Percentiles rank a stretch among this genome's conserved stretches.
phyloP scores from a whole-genome alignment of 2,888 invertebrate genomes.

The Atethmia centrago region DNA sequence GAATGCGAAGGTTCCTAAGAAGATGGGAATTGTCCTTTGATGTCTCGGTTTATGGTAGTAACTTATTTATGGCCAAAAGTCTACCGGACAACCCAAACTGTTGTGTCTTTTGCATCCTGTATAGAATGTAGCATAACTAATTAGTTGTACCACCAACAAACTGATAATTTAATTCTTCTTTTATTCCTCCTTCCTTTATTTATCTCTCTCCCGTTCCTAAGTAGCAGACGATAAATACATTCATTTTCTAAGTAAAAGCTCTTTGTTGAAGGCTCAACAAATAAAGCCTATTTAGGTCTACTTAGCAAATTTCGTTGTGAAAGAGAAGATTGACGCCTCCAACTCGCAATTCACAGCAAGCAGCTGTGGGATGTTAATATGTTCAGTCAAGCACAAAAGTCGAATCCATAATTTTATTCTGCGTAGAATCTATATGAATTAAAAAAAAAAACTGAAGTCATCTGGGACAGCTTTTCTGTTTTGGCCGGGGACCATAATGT shows the following conservation, averaged over 20 bases:
- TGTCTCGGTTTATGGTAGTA: too few species aligned
- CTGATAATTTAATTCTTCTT: background rate
- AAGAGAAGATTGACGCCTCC: conserved; percentile 49
- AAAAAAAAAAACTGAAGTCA: too few species aligned
- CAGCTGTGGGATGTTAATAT: conserved; percentile 59
- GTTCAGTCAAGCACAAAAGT: conserved; percentile 44
- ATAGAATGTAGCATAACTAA: too few species aligned
- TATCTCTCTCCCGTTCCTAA: background rate
- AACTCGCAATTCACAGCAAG: conserved; percentile 48
- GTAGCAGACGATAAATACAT: conserved; percentile 21
- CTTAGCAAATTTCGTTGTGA: conserved; percentile 38
- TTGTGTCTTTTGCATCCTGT: background rate
- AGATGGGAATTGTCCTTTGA: too few species aligned
- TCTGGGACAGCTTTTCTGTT: background rate
- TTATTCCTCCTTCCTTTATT: background rate
- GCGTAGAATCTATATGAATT: background rate
- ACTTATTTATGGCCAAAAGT: background rate
- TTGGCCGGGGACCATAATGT: background rate
- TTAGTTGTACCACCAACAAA: background rate
- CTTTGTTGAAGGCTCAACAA: conserved; percentile 47
- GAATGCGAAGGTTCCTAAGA: too few species aligned
- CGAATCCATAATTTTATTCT: background rate
- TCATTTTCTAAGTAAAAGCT: conserved; percentile 18
- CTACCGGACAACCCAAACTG: background rate
- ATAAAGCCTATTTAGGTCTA: conserved; percentile 48